Percentiles rank a stretch among this genome's conserved stretches.
Conservation (phyloP, 1,140 invertebrate species). For the Apis mellifera region Amel_HAv3.1 CM009931.2:2309501-2310000, state of each 20-base stretch:
- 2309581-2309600: slow-evolving; percentile 16
- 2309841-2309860: slow-evolving; percentile 47
- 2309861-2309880: not conserved
- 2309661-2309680: slow-evolving; percentile 70
- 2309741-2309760: slow-evolving; percentile 50
- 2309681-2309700: slow-evolving; percentile 67
- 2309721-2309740: slow-evolving; percentile 62
- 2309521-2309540: slow-evolving; percentile 34
- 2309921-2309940: slow-evolving; percentile 65
- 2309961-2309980: slow-evolving; percentile 56
- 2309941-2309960: slow-evolving; percentile 55
- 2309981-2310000: slow-evolving; percentile 45
- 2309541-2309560: slow-evolving; percentile 39
- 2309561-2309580: slow-evolving; percentile 9
- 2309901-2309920: slow-evolving; percentile 51
- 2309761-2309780: slow-evolving; percentile 60
- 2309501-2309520: no score
- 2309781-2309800: not conserved
- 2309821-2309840: slow-evolving; percentile 8
- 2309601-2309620: slow-evolving; percentile 8
- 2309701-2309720: slow-evolving; percentile 64
- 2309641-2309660: slow-evolving; percentile 61
- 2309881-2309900: slow-evolving; percentile 16
- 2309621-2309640: slow-evolving; percentile 14
- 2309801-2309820: not conserved